Base-by-base conservation (phyloP, 2,113 vertebrate genomes). In the Sylvietta virens region DNA sequence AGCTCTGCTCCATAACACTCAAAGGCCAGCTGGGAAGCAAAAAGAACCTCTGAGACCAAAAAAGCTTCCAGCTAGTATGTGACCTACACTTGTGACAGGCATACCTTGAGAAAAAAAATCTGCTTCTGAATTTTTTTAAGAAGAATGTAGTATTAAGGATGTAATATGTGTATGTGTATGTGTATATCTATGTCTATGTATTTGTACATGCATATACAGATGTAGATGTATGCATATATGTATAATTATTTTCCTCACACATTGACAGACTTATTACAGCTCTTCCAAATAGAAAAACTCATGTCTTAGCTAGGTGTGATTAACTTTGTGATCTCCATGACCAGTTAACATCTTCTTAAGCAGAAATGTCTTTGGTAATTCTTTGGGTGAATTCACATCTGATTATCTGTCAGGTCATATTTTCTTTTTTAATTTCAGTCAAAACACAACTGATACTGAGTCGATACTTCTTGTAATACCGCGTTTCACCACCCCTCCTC, bases 191-290 rank as follows among this genome's bases (percentile, higher is more conserved):
- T 20, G 3, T 16, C 40, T 15, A 23, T 26, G 6, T 17, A 39
- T 16, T 15, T 35, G 17, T 24, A 7, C 26, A 12, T 18, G 13
- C 44, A 15, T 16, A 27, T 33, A 51, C 8, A 64, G 19, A 30
- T 19, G 20, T 18, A 64, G 5, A 54, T 13, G 6, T 30, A 16
- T 14, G 19, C 3, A 10, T 65, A 45, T 11, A 21, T 35, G 21
- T n/a, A 26, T 9, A 21, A 3, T 1, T 21, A 4, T 2, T 22
- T 44, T 1, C 9, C 8, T 33, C 13, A 6, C 1, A 1, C 3
- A 7, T 20, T 73, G 37, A 76, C 1, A 5, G 27, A n/a, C 17
- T 60, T 76, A 4, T 20, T 40, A 31, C 20, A n/a, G 20, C 26
- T 53, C 15, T 45, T 73, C 50, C 31, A 45, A 28, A 33, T 5